Conservation (phyloP, 2,113 vertebrate species). For the Pungitius pungitius region DNA sequence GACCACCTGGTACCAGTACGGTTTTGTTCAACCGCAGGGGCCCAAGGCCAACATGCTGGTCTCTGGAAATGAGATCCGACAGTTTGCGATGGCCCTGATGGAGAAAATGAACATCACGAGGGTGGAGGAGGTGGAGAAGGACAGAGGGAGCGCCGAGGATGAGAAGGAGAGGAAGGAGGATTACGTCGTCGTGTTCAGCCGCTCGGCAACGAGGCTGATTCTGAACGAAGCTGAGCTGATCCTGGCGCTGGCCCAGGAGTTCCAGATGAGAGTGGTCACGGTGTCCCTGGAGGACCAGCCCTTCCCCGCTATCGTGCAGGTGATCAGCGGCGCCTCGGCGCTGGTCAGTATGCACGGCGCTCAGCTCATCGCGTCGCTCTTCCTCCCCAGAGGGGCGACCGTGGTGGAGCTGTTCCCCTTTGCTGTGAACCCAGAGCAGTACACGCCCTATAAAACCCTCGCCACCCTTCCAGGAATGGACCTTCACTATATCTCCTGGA, state of each 20-base stretch:
- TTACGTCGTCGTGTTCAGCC: conserved; percentile 94
- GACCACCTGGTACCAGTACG: conserved; percentile 99
- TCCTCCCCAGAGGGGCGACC: conserved; percentile 89
- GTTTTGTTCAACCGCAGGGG: conserved; percentile 96
- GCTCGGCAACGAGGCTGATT: conserved; percentile 91
- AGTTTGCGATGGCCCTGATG: conserved; percentile 87
- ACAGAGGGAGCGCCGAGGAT: conserved; percentile 64
- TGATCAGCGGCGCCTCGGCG: conserved; percentile 90
- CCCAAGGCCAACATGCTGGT: conserved; percentile 96
- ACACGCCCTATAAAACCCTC: conserved; percentile 95
- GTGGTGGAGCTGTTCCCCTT: conserved; percentile 96
- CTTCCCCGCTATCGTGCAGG: conserved; percentile 86
- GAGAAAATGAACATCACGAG: conserved; percentile 87
- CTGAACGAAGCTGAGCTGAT: conserved; percentile 95
- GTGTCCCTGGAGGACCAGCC: conserved; percentile 93
- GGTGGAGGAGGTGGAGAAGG: conserved; percentile 63
- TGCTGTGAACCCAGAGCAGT: conserved; percentile 95
- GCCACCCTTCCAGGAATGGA: conserved; percentile 94
- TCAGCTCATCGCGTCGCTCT: conserved; percentile 91
- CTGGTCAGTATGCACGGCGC: conserved; percentile 97
- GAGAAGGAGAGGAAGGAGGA: conserved; percentile 78
- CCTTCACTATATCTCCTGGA: conserved; percentile 94
- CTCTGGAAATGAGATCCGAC: conserved; percentile 93
- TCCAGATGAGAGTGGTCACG: conserved; percentile 93
- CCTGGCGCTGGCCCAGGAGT: conserved; percentile 92